Conservation (phyloP, 1,140 invertebrate genomes). For the Solenopsis invicta region DNA sequence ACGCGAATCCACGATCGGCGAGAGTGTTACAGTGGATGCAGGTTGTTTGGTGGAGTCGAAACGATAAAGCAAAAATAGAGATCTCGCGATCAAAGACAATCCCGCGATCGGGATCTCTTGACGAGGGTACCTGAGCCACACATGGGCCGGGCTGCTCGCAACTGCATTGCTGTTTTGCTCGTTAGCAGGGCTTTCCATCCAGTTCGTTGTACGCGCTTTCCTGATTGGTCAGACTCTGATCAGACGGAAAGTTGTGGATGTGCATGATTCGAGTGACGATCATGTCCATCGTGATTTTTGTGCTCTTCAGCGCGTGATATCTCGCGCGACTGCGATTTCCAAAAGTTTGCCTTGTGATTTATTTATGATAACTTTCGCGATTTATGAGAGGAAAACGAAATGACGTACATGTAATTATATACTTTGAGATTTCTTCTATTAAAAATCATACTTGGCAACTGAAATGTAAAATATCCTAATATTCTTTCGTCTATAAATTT, state of each 20-base stretch:
- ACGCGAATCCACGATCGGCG: slow-evolving; percentile 66
- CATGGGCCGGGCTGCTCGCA: slow-evolving; percentile 85
- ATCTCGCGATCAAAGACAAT: slow-evolving; percentile 73
- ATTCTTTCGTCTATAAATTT: not conserved
- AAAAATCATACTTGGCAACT: not conserved
- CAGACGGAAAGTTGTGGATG: slow-evolving; percentile 75
- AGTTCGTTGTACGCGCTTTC: slow-evolving; percentile 84
- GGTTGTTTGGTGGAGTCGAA: slow-evolving; percentile 69
- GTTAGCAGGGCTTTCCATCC: slow-evolving; percentile 86
- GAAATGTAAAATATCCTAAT: not conserved
- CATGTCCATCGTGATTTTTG: slow-evolving; percentile 74
- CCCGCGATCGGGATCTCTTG: slow-evolving; percentile 76
- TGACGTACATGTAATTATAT: not conserved
- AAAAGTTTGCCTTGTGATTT: slow-evolving; percentile 21
- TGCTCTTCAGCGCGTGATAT: slow-evolving; percentile 65
- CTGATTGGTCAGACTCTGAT: slow-evolving; percentile 83
- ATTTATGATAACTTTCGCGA: too few relatives aligned
- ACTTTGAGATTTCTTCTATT: not conserved
- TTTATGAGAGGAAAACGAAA: not conserved
- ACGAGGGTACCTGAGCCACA: slow-evolving; percentile 86
- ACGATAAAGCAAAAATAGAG: slow-evolving; percentile 74
- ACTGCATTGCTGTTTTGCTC: slow-evolving; percentile 86
- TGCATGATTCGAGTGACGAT: slow-evolving; percentile 75
- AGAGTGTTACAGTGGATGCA: slow-evolving; percentile 70
- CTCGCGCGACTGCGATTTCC: slow-evolving; percentile 62